Percentiles rank a stretch among this genome's conserved stretches.
phyloP scores from a whole-genome alignment of 1,140 invertebrate species.

The Eupristina koningsbergeri region DNA sequence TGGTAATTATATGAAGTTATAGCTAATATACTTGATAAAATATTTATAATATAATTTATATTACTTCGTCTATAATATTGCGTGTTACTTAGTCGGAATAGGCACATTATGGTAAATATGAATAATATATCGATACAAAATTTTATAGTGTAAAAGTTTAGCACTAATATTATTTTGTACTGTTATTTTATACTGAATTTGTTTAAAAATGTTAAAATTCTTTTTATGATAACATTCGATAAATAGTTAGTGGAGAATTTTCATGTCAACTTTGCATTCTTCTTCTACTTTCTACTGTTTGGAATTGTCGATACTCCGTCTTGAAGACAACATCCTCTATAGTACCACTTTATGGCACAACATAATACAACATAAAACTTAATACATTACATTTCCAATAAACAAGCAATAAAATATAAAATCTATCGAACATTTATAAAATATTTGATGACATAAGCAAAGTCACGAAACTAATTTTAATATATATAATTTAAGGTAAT shows the following conservation, averaged over 20 bases:
- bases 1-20: no score
- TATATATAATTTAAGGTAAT: background rate
- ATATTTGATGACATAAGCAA: background rate
- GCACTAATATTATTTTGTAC: no score
- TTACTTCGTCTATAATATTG: no score
- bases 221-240: background rate
- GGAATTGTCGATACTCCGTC: constrained; percentile 48
- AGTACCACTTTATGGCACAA: constrained; percentile 28
- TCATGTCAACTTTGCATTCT: background rate
- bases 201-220: background rate
- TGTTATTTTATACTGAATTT: no score
- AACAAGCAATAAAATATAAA: background rate
- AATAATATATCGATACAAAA: no score
- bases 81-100: no score
- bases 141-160: no score
- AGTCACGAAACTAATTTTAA: background rate
- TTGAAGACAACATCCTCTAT: constrained; percentile 18
- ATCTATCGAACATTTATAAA: background rate
- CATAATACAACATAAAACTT: constrained; percentile 3
- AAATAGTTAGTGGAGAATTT: background rate
- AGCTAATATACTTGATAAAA: no score
- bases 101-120: no score
- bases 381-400: constrained; percentile 3
- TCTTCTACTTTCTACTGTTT: constrained; percentile 23
- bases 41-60: no score